Conservation (phyloP, 2,888 invertebrate genomes). For the Cryptus armator region DNA sequence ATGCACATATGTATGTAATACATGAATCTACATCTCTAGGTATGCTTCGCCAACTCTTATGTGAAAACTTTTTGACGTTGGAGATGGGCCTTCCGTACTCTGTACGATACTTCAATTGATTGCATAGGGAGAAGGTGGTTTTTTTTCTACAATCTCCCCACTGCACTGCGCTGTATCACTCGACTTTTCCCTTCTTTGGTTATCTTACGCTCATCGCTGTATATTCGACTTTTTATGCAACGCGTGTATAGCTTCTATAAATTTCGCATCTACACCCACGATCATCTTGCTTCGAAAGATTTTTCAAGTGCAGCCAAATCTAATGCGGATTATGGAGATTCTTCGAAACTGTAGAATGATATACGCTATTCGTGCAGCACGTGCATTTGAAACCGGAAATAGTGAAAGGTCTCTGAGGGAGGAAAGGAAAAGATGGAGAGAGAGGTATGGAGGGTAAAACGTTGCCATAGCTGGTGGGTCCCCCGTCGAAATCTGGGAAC, state of each 20-base stretch:
- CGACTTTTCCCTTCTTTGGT: background rate
- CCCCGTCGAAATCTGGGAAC: conserved; percentile 57
- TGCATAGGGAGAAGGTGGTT: conserved; percentile 28
- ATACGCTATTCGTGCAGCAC: conserved; percentile 5
- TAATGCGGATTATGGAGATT: conserved; percentile 60
- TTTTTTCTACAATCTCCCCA: conserved; percentile 6
- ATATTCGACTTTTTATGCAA: background rate
- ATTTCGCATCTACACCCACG: conserved; percentile 22
- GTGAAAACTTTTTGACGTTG: conserved; percentile 65
- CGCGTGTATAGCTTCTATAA: background rate
- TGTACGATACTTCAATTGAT: conserved; percentile 55
- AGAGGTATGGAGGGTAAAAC: background rate
- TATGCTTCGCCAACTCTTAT: conserved; percentile 47
- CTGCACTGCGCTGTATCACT: background rate
- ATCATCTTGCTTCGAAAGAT: conserved; percentile 51
- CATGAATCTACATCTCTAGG: conserved; percentile 14
- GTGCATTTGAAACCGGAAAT: conserved; percentile 19
- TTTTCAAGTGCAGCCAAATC: conserved; percentile 44
- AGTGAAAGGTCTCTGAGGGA: conserved; percentile 20
- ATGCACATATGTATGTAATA: conserved; percentile 32
- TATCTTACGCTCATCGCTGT: background rate
- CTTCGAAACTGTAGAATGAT: conserved; percentile 5
- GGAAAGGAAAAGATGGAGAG: background rate
- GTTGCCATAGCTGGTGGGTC: conserved; percentile 11
- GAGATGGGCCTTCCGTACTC: conserved; percentile 3